A percentile compares a stretch with the other conserved stretches of the same genome.
Conservation (phyloP, 2,888 invertebrate genomes). For the Priapulus caudatus region DNA sequence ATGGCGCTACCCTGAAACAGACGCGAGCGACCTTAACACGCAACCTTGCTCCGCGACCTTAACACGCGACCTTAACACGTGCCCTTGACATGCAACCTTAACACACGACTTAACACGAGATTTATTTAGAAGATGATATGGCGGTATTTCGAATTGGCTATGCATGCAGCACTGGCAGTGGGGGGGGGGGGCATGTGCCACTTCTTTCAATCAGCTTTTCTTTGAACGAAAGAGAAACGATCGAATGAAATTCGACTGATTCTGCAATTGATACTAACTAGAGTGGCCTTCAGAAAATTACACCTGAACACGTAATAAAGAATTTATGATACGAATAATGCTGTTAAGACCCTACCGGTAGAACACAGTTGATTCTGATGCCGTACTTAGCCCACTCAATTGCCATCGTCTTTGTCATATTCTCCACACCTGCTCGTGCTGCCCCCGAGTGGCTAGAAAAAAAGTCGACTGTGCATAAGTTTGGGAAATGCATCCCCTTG, state of each 20-base stretch:
- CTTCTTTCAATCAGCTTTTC: no score
- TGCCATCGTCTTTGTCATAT: conserved; percentile 42
- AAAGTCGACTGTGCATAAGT: conserved; percentile 6
- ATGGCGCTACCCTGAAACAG: conserved; percentile 37
- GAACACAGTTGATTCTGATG: conserved; percentile 42
- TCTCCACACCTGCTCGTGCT: conserved; percentile 43
- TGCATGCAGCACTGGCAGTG: no score
- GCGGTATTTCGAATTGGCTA: no score
- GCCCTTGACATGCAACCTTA: not conserved
- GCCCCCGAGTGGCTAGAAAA: conserved; percentile 42
- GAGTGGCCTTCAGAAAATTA: no score
- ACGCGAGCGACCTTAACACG: conserved; percentile 6
- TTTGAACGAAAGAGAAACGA: no score
- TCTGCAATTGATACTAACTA: no score
- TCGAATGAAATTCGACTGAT: no score
- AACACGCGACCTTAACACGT: not conserved
- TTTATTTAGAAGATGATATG: no score
- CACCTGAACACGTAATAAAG: no score
- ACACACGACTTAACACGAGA: conserved; percentile 4
- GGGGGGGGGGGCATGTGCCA: no score
- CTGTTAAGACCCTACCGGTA: conserved; percentile 43
- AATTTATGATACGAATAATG: no score
- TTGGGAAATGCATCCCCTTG: not conserved
- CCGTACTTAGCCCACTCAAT: conserved; percentile 43
- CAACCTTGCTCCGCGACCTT: not conserved